Evolutionary conservation across 1,140 invertebrate genomes (phyloP), one percentile per base, ranked within the genome.

Genomic region (Samia ricini): DNA sequence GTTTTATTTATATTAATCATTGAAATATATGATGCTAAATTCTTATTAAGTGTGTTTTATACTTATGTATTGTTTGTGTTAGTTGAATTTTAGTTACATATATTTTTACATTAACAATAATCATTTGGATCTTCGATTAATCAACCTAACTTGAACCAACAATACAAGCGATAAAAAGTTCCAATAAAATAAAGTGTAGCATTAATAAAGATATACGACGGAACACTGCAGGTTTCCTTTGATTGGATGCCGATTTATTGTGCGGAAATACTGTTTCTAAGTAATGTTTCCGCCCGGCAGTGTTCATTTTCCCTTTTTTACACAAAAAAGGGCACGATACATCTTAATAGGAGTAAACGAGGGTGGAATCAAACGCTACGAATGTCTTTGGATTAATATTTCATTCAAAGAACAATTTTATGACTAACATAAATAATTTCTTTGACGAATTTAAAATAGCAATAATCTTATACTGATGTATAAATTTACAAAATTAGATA

Each of bases 281-380:
- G 84, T 88, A 90, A 90, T 90, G 88, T 88, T 88, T 88, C 85
- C 85, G 84, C 80, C 69, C 79, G 64, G 72, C 69, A 79, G 79
- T 82, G 78, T 90, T 87, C 87, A 82, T 82, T 90, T 89, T 85
- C 77, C 85, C 79, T 86, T 88, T 89, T 90, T 90, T 87, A 76
- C 72, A 76, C 66, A 89, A 89, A 89, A 89, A 89, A 88, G 87
- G 87, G 87, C 87, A 83, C 85, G 85, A 83, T 82, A 86, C 76
- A 64, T 83, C 87, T 89, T 89, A 87, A 89, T 89, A 79, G 73
- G 81, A 83, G 57, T 74, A 64, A 63, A 74, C 69, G 67, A 69
- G 67, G 67, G 67, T 69, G 72, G 67, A 73, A 62, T 56, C 23
- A 21, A 42, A 10, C 33, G 33, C 33, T 42, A 42, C n/a, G 33